A percentile compares a stretch with the other conserved stretches of the same genome.
Conservation (phyloP, 2,113 vertebrate genomes). For the Equus przewalskii region DNA sequence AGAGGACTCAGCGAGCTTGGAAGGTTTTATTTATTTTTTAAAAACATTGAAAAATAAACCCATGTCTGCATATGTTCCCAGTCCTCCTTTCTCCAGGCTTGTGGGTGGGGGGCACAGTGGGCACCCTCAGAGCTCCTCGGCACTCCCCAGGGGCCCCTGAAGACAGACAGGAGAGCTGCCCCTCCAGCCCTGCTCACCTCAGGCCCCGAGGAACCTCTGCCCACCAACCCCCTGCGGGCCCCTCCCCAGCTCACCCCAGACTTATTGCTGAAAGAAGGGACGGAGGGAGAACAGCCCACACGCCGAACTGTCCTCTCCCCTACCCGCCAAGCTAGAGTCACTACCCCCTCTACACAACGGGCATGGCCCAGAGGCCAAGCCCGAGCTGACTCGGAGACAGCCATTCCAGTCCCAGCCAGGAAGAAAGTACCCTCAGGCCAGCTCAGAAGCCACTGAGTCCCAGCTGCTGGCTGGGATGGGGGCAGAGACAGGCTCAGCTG, state of each 20-base stretch:
- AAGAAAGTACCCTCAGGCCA: not conserved
- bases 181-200: not conserved
- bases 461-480: not conserved
- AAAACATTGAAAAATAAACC: constrained; percentile 86
- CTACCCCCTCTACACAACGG: constrained; percentile 32
- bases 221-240: not conserved
- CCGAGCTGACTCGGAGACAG: constrained; percentile 26
- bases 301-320: constrained; percentile 33
- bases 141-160: not conserved
- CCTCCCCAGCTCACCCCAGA: constrained; percentile 62
- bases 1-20: not conserved
- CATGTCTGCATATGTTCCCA: constrained; percentile 72
- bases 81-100: constrained; percentile 4
- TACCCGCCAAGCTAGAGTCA: constrained; percentile 19
- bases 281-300: constrained; percentile 43
- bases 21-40: constrained; percentile 73
- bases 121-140: not conserved
- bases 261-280: constrained; percentile 81
- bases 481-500: not conserved
- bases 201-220: not conserved
- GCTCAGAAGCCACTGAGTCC: not conserved
- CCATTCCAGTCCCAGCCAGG: constrained; percentile 50
- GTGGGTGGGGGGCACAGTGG: not conserved
- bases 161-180: not conserved
- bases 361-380: constrained; percentile 28